Evolutionary conservation across 1,140 invertebrate genomes (phyloP).

Genomic region (Macrobrachium rosenbergii): DNA sequence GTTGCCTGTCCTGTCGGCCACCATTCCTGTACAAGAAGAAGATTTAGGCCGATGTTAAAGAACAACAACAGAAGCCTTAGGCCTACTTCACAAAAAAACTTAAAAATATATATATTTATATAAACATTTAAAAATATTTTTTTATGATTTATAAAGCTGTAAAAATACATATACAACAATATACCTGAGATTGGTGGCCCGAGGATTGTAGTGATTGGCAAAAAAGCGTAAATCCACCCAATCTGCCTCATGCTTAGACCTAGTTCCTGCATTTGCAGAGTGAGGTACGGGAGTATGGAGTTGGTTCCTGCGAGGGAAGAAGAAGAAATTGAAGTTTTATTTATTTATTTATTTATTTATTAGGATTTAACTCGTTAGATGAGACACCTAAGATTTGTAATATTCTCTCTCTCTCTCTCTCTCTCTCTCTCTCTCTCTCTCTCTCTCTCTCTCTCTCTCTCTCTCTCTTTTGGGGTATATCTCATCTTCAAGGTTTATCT

Average conservation of each 20-base stretch:
- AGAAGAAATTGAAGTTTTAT: too few relatives aligned
- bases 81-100: too few relatives aligned
- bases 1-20: slow-evolving; percentile 30
- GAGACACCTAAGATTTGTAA: too few relatives aligned
- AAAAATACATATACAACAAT: neutral
- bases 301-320: slow-evolving; percentile 76
- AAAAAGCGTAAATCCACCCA: slow-evolving; percentile 87
- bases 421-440: too few relatives aligned
- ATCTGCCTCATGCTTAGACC: slow-evolving; percentile 87
- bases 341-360: too few relatives aligned
- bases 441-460: too few relatives aligned
- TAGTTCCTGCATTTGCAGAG: slow-evolving; percentile 87
- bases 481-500: too few relatives aligned
- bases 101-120: neutral
- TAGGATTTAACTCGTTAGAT: too few relatives aligned
- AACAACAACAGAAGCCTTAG: too few relatives aligned
- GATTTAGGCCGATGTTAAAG: too few relatives aligned
- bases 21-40: neutral
- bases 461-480: too few relatives aligned
- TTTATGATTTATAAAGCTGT: neutral
- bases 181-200: slow-evolving; percentile 84
- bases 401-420: too few relatives aligned
- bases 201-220: slow-evolving; percentile 82
- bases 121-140: neutral
- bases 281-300: slow-evolving; percentile 85